These are phyloP conservation scores for Haemorhous mexicanus DNA, from an alignment of 2,113 vertebrate genomes.

Conservation along the genomic window DNA sequence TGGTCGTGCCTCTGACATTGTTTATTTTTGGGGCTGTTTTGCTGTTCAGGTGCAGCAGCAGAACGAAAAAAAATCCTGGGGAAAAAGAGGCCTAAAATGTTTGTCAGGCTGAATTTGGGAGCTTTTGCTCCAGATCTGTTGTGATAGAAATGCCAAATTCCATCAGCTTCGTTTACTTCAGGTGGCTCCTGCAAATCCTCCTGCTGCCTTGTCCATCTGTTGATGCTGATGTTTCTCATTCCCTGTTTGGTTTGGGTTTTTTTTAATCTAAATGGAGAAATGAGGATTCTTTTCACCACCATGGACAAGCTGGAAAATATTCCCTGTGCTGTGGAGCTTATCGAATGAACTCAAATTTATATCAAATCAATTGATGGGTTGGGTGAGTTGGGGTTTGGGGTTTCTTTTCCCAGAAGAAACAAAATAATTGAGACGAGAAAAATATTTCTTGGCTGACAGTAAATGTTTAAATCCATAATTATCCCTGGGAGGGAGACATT, in stretches of 20 bases:
- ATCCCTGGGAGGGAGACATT: background rate
- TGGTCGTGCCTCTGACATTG: background rate
- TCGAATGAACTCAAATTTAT: background rate
- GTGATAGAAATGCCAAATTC: slow-evolving; percentile 36
- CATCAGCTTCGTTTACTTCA: slow-evolving; percentile 38
- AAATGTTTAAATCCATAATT: slow-evolving; percentile 4
- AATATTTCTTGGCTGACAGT: background rate
- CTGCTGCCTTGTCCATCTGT: slow-evolving; percentile 48
- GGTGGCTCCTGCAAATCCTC: slow-evolving; percentile 29
- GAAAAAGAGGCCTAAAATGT: background rate
- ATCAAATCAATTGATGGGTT: background rate
- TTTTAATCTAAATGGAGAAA: background rate
- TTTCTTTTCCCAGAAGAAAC: background rate
- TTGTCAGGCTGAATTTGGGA: slow-evolving; percentile 14
- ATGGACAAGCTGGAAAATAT: background rate
- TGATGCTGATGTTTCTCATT: background rate
- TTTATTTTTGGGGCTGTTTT: background rate
- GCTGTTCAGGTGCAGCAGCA: background rate
- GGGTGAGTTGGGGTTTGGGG: background rate
- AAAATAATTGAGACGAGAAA: slow-evolving; percentile 1
- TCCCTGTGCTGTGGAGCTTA: background rate
- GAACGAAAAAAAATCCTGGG: background rate
- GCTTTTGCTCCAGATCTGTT: slow-evolving; percentile 15
- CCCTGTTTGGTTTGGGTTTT: background rate
- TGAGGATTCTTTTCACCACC: background rate